phyloP scores from a whole-genome alignment of 1,140 invertebrate species.

The Augochlora pura region DNA sequence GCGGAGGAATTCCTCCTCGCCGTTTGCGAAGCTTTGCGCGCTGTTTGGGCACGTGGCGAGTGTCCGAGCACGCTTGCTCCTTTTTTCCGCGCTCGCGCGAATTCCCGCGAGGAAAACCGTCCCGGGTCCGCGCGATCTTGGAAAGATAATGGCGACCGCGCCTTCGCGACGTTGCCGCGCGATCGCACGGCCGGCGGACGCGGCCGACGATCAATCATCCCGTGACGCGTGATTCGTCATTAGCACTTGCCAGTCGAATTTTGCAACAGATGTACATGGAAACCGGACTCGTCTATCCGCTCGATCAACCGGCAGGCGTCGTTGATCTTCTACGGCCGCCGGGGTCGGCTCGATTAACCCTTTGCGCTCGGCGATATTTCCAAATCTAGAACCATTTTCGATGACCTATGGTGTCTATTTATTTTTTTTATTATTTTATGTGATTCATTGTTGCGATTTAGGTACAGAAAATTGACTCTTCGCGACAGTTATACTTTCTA shows the following conservation, averaged over 20 bases:
- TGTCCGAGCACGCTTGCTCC: neutral
- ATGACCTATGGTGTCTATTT: no score
- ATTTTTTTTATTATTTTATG: no score
- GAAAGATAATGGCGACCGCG: slow-evolving; percentile 27
- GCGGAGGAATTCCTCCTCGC: neutral
- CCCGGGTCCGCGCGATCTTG: neutral
- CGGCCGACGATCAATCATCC: slow-evolving; percentile 39
- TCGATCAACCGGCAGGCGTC: neutral
- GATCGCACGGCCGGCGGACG: slow-evolving; percentile 19
- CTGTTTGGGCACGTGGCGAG: neutral
- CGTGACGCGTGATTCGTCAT: slow-evolving; percentile 33
- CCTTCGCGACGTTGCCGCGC: slow-evolving; percentile 41
- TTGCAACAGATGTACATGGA: slow-evolving; percentile 5
- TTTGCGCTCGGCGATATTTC: no score
- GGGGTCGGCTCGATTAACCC: no score
- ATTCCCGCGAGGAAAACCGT: slow-evolving; percentile 8
- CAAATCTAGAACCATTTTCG: no score
- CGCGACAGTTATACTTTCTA: no score
- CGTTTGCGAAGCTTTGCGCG: no score
- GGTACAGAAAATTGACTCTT: no score
- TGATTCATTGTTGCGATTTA: no score
- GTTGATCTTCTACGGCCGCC: neutral
- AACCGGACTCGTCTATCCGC: neutral
- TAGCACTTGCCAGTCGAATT: slow-evolving; percentile 21
- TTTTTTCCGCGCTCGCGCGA: neutral